Evolutionary conservation across 2,888 invertebrate species (phyloP).

Genomic region (Diaperis boleti): DNA sequence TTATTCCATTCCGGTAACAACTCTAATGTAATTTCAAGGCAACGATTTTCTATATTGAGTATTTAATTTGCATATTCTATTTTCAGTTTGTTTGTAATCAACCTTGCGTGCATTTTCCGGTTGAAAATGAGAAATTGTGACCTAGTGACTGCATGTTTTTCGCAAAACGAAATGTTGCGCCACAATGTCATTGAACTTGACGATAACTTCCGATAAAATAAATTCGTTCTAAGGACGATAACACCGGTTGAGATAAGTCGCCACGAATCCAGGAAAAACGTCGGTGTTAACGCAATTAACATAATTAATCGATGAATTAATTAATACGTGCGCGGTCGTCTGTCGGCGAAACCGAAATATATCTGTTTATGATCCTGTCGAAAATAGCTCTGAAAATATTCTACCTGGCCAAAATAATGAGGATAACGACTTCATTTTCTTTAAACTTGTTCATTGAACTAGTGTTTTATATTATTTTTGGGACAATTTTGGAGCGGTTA

Average conservation of each 20-base stretch:
- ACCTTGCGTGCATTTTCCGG: conserved; percentile 42
- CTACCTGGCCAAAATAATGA: conserved; percentile 49
- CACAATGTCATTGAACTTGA: conserved; percentile 42
- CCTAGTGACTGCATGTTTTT: conserved; percentile 19
- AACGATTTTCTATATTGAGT: conserved; percentile 45
- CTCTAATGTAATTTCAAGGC: conserved; percentile 46
- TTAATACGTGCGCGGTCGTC: conserved; percentile 15
- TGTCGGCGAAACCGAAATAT: conserved; percentile 22
- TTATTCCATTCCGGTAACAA: conserved; percentile 44
- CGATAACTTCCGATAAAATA: conserved; percentile 37
- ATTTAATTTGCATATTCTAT: conserved; percentile 46
- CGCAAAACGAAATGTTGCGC: neutral
- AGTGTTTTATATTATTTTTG: conserved; percentile 53
- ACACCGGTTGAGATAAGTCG: too few relatives aligned
- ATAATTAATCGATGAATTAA: too few relatives aligned
- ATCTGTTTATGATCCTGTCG: conserved; percentile 32
- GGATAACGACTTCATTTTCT: conserved; percentile 51
- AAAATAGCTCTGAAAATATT: conserved; percentile 40
- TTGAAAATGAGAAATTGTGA: conserved; percentile 30
- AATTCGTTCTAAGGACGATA: conserved; percentile 21
- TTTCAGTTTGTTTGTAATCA: conserved; percentile 43
- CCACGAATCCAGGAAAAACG: conserved; percentile 1
- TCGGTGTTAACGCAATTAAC: neutral
- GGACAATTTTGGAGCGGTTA: conserved; percentile 51
- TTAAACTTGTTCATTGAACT: conserved; percentile 53